Conservation (phyloP, 1,140 invertebrate genomes). For the Saccostrea glomerata region DNA sequence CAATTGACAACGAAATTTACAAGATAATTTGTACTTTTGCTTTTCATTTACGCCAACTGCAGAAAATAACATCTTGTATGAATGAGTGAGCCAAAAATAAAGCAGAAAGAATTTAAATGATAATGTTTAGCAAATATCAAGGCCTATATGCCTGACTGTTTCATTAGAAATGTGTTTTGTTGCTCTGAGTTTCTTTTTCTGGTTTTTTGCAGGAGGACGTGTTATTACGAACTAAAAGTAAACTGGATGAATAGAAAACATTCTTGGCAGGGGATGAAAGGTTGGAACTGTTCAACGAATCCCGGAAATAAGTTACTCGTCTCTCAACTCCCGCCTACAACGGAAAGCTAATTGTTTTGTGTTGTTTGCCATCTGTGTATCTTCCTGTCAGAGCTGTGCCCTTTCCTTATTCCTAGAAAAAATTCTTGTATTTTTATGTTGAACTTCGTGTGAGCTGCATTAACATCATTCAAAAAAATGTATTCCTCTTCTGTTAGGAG, state of each 20-base stretch:
- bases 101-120: slow-evolving; percentile 3
- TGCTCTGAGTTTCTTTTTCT: background rate
- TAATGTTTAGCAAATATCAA: background rate
- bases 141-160: background rate
- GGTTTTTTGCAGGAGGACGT: background rate
- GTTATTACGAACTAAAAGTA: slow-evolving; percentile 17
- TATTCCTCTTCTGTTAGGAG: too few relatives aligned
- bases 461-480: background rate
- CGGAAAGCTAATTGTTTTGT: background rate
- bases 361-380: background rate
- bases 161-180: background rate
- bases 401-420: background rate
- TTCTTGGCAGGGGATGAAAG: slow-evolving; percentile 7
- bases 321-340: background rate
- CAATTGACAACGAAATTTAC: background rate
- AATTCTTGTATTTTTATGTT: background rate
- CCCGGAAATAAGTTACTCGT: background rate
- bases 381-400: background rate
- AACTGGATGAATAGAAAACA: slow-evolving; percentile 4
- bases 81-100: background rate
- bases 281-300: background rate
- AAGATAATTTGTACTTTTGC: background rate
- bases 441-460: background rate
- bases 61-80: slow-evolving; percentile 22
- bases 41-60: background rate